Evolutionary conservation across 2,888 invertebrate species (phyloP).

Genomic region (Sicus ferrugineus): DNA sequence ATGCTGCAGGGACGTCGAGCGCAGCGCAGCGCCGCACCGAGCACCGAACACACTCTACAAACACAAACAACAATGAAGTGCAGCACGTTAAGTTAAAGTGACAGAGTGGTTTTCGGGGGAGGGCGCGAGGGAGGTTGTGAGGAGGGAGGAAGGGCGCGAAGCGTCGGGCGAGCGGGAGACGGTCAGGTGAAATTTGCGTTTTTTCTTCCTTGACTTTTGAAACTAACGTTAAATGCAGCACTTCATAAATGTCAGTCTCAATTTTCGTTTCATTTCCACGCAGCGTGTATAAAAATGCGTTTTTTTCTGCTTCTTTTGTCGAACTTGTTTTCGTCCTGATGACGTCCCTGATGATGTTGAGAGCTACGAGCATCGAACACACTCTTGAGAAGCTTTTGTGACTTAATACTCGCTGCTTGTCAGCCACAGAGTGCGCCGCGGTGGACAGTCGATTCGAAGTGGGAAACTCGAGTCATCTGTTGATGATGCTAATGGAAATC

Average conservation of each 20-base stretch:
- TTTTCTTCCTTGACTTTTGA: neutral
- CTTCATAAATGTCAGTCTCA: constrained; percentile 33
- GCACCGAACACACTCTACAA: neutral
- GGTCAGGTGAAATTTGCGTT: neutral
- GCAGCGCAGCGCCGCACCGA: neutral
- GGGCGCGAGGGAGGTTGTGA: too few relatives aligned
- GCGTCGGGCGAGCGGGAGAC: neutral
- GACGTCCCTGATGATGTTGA: too few relatives aligned
- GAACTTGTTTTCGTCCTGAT: neutral
- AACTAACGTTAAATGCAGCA: constrained; percentile 26
- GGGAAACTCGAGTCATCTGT: constrained; percentile 6
- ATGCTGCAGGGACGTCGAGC: neutral
- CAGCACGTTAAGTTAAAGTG: neutral
- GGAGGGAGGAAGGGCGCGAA: neutral
- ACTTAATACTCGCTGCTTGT: neutral
- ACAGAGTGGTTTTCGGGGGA: neutral
- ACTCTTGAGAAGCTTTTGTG: too few relatives aligned
- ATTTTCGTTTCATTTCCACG: constrained; percentile 24
- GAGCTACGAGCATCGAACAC: too few relatives aligned
- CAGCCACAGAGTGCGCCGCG: constrained; percentile 3
- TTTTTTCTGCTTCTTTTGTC: neutral
- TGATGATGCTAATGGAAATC: constrained; percentile 34
- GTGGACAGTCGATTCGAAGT: constrained; percentile 5
- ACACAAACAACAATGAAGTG: neutral
- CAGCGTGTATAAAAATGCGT: neutral